Evolutionary conservation across 2,888 invertebrate species (phyloP), one percentile per base, ranked within the genome.

Genomic region (Nysson spinosus): DNA sequence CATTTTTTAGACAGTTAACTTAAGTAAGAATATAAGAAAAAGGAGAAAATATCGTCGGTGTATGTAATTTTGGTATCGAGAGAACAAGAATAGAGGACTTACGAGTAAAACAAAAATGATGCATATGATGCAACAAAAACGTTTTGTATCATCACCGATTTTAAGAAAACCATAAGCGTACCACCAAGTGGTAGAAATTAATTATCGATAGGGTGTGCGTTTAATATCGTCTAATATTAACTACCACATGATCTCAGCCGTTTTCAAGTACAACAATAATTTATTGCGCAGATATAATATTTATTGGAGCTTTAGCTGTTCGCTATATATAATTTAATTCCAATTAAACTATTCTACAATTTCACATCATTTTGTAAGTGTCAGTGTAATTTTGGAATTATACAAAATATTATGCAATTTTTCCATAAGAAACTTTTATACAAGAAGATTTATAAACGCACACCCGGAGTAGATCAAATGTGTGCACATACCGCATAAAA

Each of bases 91-190:
- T 14, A 20, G 66, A 16, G 32, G 37, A 62, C 47, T 68, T 55
- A 42, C 42, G 47, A 67, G 54, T 47, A 60, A 64, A 60, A 47
- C 14, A 26, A 61, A 64, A 67, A 81, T 69, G 47, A 46, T 79
- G 83, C 81, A 82, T 84, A 26, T 76, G 73, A 83, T 83, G 80
- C 82, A 75, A 62, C 24, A 62, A 72, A 72, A 76, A 74, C 51
- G 78, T 79, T 82, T 82, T 80, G 39, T 78, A 77, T 77, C 61
- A 54, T 37, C 58, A 40, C 24, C 58, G 47, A 42, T 57, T 66
- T 66, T 49, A 32, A 37, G 43, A 46, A 35, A 69, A 51, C 39
- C 42, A 30, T 17, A 40, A 54, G 67, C 35, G 54, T 37, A 49
- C 76, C 80, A 83, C 81, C 60, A 81, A 82, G 81, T 83, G 82